phyloP scores from a whole-genome alignment of 2,113 vertebrate genomes.

The Amblyopsis rosae region DNA sequence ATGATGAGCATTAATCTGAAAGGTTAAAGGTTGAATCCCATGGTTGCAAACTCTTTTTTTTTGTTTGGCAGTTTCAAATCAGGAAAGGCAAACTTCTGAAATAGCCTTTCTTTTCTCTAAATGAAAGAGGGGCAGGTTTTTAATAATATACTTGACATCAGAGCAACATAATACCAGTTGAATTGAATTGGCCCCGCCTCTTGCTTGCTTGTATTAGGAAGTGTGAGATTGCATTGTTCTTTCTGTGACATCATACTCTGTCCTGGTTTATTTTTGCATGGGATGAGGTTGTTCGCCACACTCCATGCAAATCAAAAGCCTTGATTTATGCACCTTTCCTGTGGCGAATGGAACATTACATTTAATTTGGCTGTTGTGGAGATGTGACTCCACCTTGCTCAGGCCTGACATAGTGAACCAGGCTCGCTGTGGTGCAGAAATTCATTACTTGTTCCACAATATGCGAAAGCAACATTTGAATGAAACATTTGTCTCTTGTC shows the following conservation, averaged over 20 bases:
- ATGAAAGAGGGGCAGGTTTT: constrained; percentile 86
- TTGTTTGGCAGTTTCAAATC: constrained; percentile 29
- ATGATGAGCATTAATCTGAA: constrained; percentile 17
- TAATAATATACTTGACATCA: constrained; percentile 90
- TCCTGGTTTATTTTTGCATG: constrained; percentile 86
- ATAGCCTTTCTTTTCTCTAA: constrained; percentile 54
- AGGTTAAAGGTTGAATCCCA: constrained; percentile 25
- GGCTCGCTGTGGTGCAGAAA: constrained; percentile 81
- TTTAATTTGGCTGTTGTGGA: constrained; percentile 94
- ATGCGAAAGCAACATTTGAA: constrained; percentile 98
- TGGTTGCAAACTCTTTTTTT: constrained; percentile 38
- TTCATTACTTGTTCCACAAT: constrained; percentile 96
- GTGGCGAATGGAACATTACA: constrained; percentile 91
- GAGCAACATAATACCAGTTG: constrained; percentile 82
- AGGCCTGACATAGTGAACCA: constrained; percentile 89
- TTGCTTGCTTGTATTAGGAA: constrained; percentile 84
- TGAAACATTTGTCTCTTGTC: constrained; percentile 99
- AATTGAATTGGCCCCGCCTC: constrained; percentile 80
- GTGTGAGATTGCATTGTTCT: constrained; percentile 90
- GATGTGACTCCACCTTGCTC: constrained; percentile 73
- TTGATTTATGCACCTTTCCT: constrained; percentile 96
- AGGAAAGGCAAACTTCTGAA: constrained; percentile 29
- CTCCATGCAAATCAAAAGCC: constrained; percentile 95
- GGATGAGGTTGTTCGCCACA: constrained; percentile 80
- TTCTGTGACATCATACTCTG: constrained; percentile 88